Percentiles rank a stretch among this genome's conserved stretches.
Conservation (phyloP, 2,113 vertebrate species). For the Microcebus murinus region DNA sequence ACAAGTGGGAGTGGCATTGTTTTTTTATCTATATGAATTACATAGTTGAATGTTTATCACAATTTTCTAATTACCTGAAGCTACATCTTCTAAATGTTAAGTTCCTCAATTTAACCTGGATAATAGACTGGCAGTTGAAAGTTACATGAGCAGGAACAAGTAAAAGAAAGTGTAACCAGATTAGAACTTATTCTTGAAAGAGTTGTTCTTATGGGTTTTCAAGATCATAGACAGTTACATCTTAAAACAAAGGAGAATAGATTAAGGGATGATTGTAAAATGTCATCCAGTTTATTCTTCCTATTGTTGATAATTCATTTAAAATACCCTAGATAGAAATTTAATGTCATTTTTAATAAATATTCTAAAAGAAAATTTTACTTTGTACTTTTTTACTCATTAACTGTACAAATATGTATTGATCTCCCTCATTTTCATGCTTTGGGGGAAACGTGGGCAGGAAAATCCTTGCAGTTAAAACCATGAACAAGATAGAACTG, state of each 20-base stretch:
- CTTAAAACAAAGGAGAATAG: background rate
- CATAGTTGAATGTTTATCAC: background rate
- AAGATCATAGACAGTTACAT: background rate
- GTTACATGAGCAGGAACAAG: background rate
- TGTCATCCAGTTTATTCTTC: background rate
- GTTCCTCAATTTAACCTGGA: background rate
- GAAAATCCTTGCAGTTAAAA: background rate
- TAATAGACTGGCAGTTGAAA: background rate
- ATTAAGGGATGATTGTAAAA: background rate
- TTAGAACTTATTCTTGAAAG: background rate
- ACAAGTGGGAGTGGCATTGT: background rate
- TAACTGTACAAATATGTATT: background rate
- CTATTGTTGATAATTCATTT: conserved; percentile 13
- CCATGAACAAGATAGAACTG: background rate
- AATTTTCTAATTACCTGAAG: conserved; percentile 39
- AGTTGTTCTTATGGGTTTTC: background rate
- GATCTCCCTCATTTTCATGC: background rate
- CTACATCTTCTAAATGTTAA: background rate
- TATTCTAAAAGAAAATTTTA: background rate
- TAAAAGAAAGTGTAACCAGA: background rate
- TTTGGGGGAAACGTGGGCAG: background rate
- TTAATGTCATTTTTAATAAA: background rate
- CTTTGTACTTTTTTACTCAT: conserved; percentile 14
- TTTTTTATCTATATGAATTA: background rate
- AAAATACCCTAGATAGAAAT: background rate